A percentile compares a stretch with the other conserved stretches of the same genome.
Evolutionary conservation across 53 echinoderm and acorn worm genomes (phyloP).

Genomic region (Zoroaster sp.): DNA sequence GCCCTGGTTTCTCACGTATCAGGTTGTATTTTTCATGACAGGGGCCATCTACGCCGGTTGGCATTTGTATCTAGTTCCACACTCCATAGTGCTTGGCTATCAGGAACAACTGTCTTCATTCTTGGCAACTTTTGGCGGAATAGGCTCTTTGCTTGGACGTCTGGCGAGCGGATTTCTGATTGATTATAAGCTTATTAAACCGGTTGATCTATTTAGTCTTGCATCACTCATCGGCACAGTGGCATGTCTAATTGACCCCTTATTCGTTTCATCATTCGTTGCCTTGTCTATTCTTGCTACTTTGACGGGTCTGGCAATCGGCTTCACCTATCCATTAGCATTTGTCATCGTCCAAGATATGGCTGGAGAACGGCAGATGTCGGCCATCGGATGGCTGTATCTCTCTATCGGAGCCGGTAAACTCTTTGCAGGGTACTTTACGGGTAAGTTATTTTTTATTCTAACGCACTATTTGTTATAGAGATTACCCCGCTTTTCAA

Average conservation of each 20-base stretch:
- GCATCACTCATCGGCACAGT: neutral
- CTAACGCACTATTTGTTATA: neutral
- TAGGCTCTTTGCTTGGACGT: conserved; percentile 17
- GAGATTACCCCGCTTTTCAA: neutral
- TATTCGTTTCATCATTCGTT: neutral
- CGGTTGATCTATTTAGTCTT: neutral
- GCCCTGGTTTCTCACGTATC: neutral
- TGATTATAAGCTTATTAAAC: neutral
- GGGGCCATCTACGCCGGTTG: conserved; percentile 20
- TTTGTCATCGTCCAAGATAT: neutral
- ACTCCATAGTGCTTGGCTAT: conserved; percentile 1
- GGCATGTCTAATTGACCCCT: neutral
- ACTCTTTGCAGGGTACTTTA: neutral
- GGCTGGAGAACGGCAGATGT: neutral
- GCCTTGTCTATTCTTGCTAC: neutral
- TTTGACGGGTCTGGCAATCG: neutral
- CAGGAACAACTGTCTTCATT: conserved; percentile 6
- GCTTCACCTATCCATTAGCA: conserved; percentile 7
- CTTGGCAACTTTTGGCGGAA: conserved; percentile 20
- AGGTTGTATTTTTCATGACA: neutral
- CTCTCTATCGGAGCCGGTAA: neutral
- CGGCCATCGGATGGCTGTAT: conserved; percentile 33
- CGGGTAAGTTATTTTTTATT: neutral
- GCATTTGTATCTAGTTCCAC: conserved; percentile 30
- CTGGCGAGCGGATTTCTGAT: neutral